Base-by-base conservation (phyloP, 2,888 invertebrate genomes). In the Lasioglossum lativentre region DNA sequence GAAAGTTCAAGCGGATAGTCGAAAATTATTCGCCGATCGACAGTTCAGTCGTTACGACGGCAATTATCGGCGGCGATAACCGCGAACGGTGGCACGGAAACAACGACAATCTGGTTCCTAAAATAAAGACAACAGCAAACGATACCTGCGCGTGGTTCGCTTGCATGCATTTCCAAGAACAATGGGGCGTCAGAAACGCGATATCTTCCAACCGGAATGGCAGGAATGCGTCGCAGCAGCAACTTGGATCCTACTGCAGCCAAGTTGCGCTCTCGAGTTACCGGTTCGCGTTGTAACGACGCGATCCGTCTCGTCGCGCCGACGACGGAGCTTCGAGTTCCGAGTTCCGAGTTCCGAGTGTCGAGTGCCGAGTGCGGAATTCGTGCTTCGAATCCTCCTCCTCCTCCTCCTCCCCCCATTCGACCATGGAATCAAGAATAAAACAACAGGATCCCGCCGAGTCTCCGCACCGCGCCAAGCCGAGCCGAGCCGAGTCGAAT, bases 201-300 rank as follows among this genome's bases (percentile, higher is more conserved):
- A 87, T 87, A 87, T 85, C 82, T 78, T 75, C 70, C 52, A 63
- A 42, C 47, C 63, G 75, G 75, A 90, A 90, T 83, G 70, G 40
- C 68, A 83, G 79, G 88, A 90, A 90, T 85, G 88, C 75, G 83
- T 90, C 42, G 78, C 66, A 47, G 78, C 81, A 75, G 85, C 82
- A 76, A 82, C 83, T 78, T 73, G 78, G 56, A 68, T 78, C 56
- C 79, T 74, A 76, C 82, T 82, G 72, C 77, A 76, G 63, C 75
- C 66, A 68, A 83, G 80, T 87, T 83, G 78, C 72, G 70, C 85
- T 88, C 89, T 87, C 89, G 87, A 76, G 88, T 92, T 92, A 90
- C 86, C 80, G 59, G n/a, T 27, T 30, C 68, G 47, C 68, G 5
- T 68, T 63, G 45, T 42, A 68, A 38, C 59, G 30, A 42, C 30